phyloP scores from a whole-genome alignment of 2,888 invertebrate genomes.

The Stegana nigrithorax region DNA sequence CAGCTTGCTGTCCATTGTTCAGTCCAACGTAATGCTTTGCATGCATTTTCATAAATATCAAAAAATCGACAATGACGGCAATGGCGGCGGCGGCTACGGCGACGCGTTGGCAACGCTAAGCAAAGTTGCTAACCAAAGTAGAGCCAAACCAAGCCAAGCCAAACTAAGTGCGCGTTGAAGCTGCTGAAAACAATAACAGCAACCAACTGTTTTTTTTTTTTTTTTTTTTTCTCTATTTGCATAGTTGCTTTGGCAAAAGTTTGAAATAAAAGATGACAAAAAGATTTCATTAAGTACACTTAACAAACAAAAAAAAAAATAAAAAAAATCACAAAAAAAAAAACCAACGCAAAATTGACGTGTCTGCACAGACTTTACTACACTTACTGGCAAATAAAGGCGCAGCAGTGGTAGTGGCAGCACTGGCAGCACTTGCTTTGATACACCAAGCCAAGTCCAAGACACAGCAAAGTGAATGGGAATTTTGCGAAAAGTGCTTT shows the following conservation, averaged over 20 bases:
- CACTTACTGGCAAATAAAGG: slow-evolving; percentile 27
- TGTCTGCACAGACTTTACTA: neutral
- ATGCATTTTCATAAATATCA: slow-evolving; percentile 29
- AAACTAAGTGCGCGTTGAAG: no score
- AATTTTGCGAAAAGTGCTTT: slow-evolving; percentile 31
- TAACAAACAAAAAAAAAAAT: slow-evolving; percentile 24
- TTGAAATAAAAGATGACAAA: slow-evolving; percentile 61
- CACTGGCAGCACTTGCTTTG: slow-evolving; percentile 23
- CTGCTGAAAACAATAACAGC: slow-evolving; percentile 45
- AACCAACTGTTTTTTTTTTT: slow-evolving; percentile 27
- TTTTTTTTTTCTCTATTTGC: slow-evolving; percentile 21
- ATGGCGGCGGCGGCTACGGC: no score
- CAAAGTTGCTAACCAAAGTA: slow-evolving; percentile 18
- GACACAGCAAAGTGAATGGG: slow-evolving; percentile 20
- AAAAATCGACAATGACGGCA: slow-evolving; percentile 39
- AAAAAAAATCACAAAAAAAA: slow-evolving; percentile 19
- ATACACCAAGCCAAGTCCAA: neutral
- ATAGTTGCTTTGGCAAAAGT: no score
- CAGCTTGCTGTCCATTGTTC: no score
- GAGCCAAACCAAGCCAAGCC: no score
- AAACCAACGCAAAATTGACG: slow-evolving; percentile 36
- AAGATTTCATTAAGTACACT: slow-evolving; percentile 65
- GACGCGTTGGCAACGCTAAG: no score
- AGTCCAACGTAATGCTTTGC: no score
- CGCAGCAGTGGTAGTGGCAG: neutral